Base-by-base conservation (phyloP, 2,888 invertebrate species). In the Scaptomyza polygonia region DNA sequence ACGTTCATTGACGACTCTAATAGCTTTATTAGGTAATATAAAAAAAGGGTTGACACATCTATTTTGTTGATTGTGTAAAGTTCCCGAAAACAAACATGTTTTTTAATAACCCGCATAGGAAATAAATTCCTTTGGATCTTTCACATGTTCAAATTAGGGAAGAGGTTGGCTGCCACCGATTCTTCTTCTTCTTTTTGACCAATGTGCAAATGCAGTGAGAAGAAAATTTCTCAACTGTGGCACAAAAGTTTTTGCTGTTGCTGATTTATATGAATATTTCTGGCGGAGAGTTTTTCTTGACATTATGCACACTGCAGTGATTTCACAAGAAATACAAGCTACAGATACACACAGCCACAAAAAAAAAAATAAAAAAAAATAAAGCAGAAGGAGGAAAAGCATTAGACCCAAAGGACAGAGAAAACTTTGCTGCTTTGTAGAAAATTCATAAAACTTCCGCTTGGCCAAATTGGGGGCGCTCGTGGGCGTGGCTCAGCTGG, bases 371-470 rank as follows among this genome's bases (percentile, higher is more conserved):
- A 21, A 59, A 49, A 40, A 34, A 18, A 18, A 49, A 58, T 7
- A 56, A 58, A 47, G 45, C 51, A 64, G 43, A 29, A 30, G 8
- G 42, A 47, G 21, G 14, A 32, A 43, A 34, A 40, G 36, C 7
- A 43, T 8, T 57, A 72, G 44, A 42, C 68, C 67, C 74, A 72
- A 69, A 75, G 79, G 76, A 85, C 74, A 76, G 25, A 55, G 70
- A 65, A 77, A 77, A 84, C 72, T 78, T 84, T 67, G 57, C 62
- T 81, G 85, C 87, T 88, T 85, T 85, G 85, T 84, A 65, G 66
- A 68, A 84, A 85, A 85, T 87, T 88, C 88, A 85, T 85, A 85
- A 85, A 87, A 85, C 85, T 85, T 85, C 85, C 88, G 88, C 85
- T 86, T 81, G 86, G 72, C 72, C 75, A 68, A 66, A 64, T 58